Evolutionary conservation across 2,113 vertebrate species (phyloP).

Genomic region (Prionailurus viverrinus): DNA sequence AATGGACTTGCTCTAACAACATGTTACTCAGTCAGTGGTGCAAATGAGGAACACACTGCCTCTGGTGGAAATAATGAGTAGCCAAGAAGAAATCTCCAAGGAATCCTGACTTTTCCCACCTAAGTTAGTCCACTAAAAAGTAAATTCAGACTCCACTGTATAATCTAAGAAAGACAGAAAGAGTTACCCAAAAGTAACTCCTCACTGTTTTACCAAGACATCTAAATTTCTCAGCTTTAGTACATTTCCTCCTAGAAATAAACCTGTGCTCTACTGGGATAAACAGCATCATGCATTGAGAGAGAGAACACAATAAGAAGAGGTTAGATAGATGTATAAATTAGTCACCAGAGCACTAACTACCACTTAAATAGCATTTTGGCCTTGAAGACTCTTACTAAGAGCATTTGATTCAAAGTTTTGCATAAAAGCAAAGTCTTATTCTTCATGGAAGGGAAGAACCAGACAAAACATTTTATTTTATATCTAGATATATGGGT

Average conservation of each 20-base stretch:
- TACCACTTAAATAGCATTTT: background rate
- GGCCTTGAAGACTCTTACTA: background rate
- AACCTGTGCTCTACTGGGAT: background rate
- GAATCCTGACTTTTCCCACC: background rate
- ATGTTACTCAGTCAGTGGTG: background rate
- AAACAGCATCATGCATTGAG: background rate
- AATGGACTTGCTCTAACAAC: background rate
- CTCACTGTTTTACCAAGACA: background rate
- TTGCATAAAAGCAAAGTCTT: constrained; percentile 10
- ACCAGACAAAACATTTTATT: constrained; percentile 33
- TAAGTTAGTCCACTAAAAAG: background rate
- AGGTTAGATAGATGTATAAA: background rate
- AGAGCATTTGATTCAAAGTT: constrained; percentile 33
- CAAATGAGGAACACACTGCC: background rate
- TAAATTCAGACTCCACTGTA: background rate
- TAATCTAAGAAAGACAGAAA: background rate
- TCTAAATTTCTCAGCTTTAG: background rate
- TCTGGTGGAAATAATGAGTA: background rate
- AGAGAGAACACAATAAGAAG: background rate
- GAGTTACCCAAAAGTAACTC: background rate
- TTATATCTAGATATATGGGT: constrained; percentile 39
- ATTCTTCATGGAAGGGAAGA: constrained; percentile 36
- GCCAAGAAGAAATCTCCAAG: background rate
- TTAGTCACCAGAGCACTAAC: background rate
- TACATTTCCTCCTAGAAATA: background rate